Base-by-base conservation (phyloP, 2,888 invertebrate genomes). In the Nomada fabriciana region DNA sequence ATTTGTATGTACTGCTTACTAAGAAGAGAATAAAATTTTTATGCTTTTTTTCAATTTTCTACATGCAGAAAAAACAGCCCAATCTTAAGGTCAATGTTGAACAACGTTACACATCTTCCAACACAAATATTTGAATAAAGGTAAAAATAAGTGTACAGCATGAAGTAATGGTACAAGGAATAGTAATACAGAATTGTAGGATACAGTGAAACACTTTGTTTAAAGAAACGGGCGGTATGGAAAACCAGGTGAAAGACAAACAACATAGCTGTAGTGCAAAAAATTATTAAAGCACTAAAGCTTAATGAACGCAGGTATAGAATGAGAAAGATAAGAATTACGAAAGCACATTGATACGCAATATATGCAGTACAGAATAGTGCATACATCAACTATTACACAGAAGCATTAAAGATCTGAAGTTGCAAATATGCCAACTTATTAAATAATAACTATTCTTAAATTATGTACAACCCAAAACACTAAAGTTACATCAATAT, bases 261-360 rank as follows among this genome's bases (percentile, higher is more conserved):
- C 20, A 43, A 52, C 25, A 61, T 10, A 74, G 60, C 61, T 29
- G 23, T 36, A 10, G 3, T 63, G 20, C 29, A 71, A 15, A 36
- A 72, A 63, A 42, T 25, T 36, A 9, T 57, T 75, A 25, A 76
- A 50, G 43, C 47, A 68, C 10, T 15, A 72, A 36, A 52, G 72
- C 67, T 57, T 50, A n/a, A 43, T 43, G n/a, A 71, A 78, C 29
- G 47, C 47, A 63, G 63, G 20, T 52, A 47, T 57, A 59, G 23
- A 68, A 59, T 59, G 36, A 36, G 5, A 59, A 52, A 43, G 52
- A 64, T 52, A 18, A 53, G 18, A 72, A 43, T 4, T 72, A 63
- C 57, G 42, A 29, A 78, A 63, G 63, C 72, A 77, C 61, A 80
- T 25, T 77, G 63, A 80, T 72, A 64, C 68, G 63, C 43, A 73